phyloP scores from a whole-genome alignment of 1,140 invertebrate genomes.

The Pseudoatta argentina region DNA sequence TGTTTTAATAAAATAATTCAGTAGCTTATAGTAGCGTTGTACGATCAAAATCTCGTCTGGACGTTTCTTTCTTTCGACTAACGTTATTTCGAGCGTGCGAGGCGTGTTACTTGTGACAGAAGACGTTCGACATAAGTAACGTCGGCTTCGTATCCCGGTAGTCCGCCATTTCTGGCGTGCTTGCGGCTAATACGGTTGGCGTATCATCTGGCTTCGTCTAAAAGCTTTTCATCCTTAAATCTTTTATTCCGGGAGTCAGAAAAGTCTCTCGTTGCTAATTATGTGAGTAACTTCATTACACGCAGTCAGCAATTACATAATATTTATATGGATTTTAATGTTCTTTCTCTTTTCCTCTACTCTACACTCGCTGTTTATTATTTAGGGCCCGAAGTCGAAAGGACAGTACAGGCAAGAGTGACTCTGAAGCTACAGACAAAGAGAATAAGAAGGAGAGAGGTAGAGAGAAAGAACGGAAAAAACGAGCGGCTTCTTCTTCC shows the following conservation, averaged over 20 bases:
- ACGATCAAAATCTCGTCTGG: background rate
- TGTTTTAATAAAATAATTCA: background rate
- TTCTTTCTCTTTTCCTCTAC: background rate
- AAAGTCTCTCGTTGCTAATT: background rate
- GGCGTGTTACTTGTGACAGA: background rate
- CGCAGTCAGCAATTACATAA: background rate
- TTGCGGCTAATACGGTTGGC: background rate
- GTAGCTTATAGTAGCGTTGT: background rate
- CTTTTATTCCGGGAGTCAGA: background rate
- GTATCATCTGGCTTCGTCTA: slow-evolving; percentile 18
- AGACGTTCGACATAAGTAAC: background rate
- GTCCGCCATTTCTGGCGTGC: slow-evolving; percentile 68
- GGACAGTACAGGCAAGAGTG: slow-evolving; percentile 86
- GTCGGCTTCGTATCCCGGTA: background rate
- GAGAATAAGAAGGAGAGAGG: slow-evolving; percentile 90
- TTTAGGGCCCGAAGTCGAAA: slow-evolving; percentile 89
- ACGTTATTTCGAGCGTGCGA: background rate
- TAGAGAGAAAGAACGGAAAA: slow-evolving; percentile 89
- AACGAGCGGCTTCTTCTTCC: slow-evolving; percentile 91
- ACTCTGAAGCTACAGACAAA: slow-evolving; percentile 89
- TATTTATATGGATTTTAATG: background rate
- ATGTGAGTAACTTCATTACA: slow-evolving; percentile 64
- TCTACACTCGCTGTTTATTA: background rate
- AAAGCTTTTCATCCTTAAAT: too few relatives aligned
- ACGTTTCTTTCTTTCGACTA: background rate